Evolutionary conservation across 2,888 invertebrate species (phyloP).

Genomic region (Drosophila histrio): DNA sequence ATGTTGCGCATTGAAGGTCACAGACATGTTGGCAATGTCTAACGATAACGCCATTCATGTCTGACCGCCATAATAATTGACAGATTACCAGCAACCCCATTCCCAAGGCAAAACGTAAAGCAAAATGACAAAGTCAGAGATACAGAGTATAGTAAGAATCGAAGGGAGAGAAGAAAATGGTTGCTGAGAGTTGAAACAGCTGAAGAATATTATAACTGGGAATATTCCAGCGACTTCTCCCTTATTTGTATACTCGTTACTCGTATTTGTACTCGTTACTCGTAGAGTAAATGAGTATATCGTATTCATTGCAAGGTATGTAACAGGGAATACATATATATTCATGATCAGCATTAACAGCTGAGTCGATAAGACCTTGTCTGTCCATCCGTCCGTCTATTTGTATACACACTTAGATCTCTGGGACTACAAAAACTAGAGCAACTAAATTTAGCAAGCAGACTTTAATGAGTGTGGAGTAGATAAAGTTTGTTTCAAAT

Average conservation of each 20-base stretch:
- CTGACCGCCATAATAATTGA: constrained; percentile 22
- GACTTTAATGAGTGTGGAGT: no score
- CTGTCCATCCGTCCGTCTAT: no score
- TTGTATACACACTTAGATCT: no score
- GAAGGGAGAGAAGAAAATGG: neutral
- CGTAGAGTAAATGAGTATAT: no score
- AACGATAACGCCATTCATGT: constrained; percentile 23
- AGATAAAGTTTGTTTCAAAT: no score
- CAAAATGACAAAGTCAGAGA: constrained; percentile 1
- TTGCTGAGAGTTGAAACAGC: neutral
- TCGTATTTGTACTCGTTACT: no score
- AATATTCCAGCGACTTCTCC: neutral
- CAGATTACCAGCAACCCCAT: neutral
- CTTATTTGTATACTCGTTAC: neutral
- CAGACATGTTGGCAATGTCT: constrained; percentile 12
- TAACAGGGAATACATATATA: no score
- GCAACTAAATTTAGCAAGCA: no score
- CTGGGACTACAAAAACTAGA: no score
- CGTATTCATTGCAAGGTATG: no score
- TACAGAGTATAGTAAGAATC: neutral
- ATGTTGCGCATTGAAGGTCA: constrained; percentile 27
- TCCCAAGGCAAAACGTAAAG: neutral
- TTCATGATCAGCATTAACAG: no score
- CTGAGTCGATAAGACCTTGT: no score
- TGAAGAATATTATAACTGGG: neutral